Evolutionary conservation across 2,888 invertebrate genomes (phyloP).

Genomic region (Listrodromus nycthemerus): DNA sequence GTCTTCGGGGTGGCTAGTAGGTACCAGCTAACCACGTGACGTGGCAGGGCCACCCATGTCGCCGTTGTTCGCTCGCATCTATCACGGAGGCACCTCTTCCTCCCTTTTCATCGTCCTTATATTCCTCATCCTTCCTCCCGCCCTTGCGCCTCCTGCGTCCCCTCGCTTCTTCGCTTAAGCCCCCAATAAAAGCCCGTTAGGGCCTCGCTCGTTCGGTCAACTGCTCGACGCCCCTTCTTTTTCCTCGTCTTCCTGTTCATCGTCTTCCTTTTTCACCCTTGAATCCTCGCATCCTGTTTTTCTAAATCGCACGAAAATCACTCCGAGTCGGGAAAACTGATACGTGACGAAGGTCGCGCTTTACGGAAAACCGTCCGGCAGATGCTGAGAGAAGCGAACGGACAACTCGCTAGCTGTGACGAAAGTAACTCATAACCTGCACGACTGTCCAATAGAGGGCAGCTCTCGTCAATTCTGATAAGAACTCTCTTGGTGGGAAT

Average conservation of each 20-base stretch:
- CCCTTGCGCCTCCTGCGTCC: conserved; percentile 74
- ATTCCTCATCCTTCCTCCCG: conserved; percentile 71
- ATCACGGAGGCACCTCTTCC: conserved; percentile 82
- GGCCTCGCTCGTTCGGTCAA: conserved; percentile 65
- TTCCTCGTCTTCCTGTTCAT: conserved; percentile 20
- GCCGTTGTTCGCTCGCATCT: conserved; percentile 83
- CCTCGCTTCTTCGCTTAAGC: conserved; percentile 78
- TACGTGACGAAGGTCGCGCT: conserved; percentile 11
- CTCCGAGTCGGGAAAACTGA: conserved; percentile 14
- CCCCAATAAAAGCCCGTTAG: conserved; percentile 80
- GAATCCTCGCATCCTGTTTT: conserved; percentile 72
- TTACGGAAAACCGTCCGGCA: background rate
- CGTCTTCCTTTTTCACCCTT: conserved; percentile 10
- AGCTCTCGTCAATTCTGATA: no score
- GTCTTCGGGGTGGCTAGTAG: conserved; percentile 83
- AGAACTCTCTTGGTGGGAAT: no score
- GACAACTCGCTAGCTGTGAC: background rate
- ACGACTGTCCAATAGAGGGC: no score
- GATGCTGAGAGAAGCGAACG: conserved; percentile 1
- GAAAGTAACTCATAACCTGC: background rate
- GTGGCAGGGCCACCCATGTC: conserved; percentile 83
- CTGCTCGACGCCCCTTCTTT: conserved; percentile 48
- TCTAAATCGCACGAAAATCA: conserved; percentile 77
- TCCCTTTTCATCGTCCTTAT: conserved; percentile 67
- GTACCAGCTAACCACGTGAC: conserved; percentile 77